Conservation (phyloP, 2,888 invertebrate species). For the Sinelater perroti region DNA sequence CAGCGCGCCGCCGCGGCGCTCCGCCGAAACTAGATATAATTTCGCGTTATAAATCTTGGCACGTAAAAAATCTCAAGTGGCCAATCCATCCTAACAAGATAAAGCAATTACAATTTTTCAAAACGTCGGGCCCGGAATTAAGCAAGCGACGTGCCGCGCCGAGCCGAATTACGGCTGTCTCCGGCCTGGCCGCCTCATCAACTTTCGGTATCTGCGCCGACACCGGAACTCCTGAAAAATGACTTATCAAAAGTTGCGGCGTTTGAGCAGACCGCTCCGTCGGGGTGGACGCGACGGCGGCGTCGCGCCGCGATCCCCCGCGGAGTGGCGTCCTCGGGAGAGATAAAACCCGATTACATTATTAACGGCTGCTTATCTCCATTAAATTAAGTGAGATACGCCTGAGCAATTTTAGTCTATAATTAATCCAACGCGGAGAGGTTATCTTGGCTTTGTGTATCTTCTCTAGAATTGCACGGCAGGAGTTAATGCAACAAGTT, state of each 20-base stretch:
- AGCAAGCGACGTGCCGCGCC: conserved; percentile 54
- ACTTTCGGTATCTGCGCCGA: conserved; percentile 33
- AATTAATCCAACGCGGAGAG: conserved; percentile 10
- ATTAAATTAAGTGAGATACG: conserved; percentile 7
- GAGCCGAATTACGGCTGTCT: conserved; percentile 47
- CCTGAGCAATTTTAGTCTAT: conserved; percentile 11
- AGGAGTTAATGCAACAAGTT: too few species aligned
- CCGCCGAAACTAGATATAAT: conserved; percentile 35
- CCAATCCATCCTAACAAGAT: conserved; percentile 58
- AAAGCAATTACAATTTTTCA: conserved; percentile 62
- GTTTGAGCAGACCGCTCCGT: conserved; percentile 19
- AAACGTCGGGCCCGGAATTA: conserved; percentile 57
- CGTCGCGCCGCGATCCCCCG: neutral
- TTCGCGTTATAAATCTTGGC: conserved; percentile 51
- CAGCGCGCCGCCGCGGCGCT: conserved; percentile 13
- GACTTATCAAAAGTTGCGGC: conserved; percentile 30
- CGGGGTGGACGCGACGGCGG: too few species aligned
- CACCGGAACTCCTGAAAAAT: conserved; percentile 31
- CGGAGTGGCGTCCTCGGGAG: neutral
- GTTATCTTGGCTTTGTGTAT: too few species aligned
- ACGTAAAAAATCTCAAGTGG: conserved; percentile 59
- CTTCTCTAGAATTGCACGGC: too few species aligned
- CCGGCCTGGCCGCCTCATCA: conserved; percentile 39
- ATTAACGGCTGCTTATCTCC: conserved; percentile 14
- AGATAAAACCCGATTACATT: conserved; percentile 10